Conservation (phyloP, 1,140 invertebrate genomes). For the Phthorimaea operculella region DNA sequence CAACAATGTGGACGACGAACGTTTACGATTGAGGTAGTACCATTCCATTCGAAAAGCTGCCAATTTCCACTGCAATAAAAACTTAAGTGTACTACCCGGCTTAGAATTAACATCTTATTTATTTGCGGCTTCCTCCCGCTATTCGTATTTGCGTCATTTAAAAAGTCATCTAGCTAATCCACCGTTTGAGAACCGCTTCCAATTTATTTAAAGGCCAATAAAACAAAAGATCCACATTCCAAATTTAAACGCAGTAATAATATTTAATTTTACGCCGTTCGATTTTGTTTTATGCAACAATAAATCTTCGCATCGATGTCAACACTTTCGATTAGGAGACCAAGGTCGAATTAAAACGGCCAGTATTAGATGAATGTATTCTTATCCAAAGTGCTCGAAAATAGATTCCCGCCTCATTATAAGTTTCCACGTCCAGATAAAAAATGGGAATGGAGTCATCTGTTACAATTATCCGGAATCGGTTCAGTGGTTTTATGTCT, state of each 20-base stretch:
- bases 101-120: conserved; percentile 8
- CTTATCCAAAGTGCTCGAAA: conserved; percentile 52
- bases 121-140: neutral
- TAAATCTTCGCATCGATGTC: conserved; percentile 26
- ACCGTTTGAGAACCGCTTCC: neutral
- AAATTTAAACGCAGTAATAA: conserved; percentile 32
- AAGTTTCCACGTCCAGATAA: conserved; percentile 50
- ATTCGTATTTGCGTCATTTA: conserved; percentile 1
- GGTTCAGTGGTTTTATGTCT: conserved; percentile 8
- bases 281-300: conserved; percentile 2
- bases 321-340: conserved; percentile 59
- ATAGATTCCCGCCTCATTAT: conserved; percentile 58
- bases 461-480: conserved; percentile 35
- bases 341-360: conserved; percentile 48
- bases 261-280: conserved; percentile 45
- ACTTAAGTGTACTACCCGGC: conserved; percentile 10
- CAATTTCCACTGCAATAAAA: conserved; percentile 1
- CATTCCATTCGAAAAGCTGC: neutral
- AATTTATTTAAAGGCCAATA: conserved; percentile 31
- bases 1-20: neutral
- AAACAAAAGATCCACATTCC: conserved; percentile 38
- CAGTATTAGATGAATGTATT: conserved; percentile 36
- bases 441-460: conserved; percentile 58
- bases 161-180: neutral
- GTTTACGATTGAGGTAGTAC: neutral